Percentiles rank a stretch among this genome's conserved stretches.
phyloP scores from a whole-genome alignment of 2,113 vertebrate species.

The Eulemur macaco region DNA sequence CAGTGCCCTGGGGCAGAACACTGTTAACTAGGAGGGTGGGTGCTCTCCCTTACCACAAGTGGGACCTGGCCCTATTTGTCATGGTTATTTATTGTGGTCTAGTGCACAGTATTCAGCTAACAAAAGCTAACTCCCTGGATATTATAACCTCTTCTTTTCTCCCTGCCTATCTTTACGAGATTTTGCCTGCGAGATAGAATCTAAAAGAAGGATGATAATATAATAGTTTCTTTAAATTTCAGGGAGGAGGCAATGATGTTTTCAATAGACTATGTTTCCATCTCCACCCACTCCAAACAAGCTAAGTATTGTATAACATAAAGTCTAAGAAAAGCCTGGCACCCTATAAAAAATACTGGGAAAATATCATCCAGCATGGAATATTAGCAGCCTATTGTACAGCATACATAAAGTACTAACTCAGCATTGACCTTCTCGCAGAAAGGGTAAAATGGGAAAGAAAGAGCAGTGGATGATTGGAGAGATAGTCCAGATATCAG shows the following conservation, averaged over 20 bases:
- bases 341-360: constrained; percentile 4
- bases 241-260: constrained; percentile 47
- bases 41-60: neutral
- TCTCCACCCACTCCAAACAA: constrained; percentile 57
- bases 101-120: neutral
- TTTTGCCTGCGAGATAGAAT: neutral
- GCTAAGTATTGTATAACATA: constrained; percentile 47
- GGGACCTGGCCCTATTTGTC: neutral
- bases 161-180: neutral
- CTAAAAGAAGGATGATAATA: constrained; percentile 28
- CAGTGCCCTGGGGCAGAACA: neutral
- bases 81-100: neutral
- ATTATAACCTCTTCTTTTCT: constrained; percentile 7
- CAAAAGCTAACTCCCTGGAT: neutral
- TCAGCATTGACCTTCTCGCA: constrained; percentile 18
- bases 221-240: constrained; percentile 52
- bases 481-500: neutral
- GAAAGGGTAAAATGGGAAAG: neutral
- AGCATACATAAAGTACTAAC: neutral
- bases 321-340: constrained; percentile 47
- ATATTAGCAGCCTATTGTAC: constrained; percentile 1
- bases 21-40: neutral
- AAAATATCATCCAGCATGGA: constrained; percentile 29
- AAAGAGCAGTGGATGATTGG: neutral
- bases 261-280: constrained; percentile 59